Evolutionary conservation across 2,797 vertebrate species (phyloP).

Genomic region (Oophaga sylvatica): DNA sequence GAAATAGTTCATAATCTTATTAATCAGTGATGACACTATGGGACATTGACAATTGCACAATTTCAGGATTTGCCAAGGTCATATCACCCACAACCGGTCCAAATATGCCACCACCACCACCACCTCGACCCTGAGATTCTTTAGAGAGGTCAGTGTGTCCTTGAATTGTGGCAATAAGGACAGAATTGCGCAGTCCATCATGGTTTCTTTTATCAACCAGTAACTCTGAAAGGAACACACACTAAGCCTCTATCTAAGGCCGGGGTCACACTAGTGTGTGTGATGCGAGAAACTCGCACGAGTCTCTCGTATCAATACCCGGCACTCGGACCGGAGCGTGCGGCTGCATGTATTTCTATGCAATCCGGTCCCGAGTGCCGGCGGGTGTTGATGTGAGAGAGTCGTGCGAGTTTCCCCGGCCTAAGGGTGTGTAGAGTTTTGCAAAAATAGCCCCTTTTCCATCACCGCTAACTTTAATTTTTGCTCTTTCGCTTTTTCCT

Average conservation of each 20-base stretch:
- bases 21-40: neutral
- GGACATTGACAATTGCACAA: neutral
- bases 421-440: no score
- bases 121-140: neutral
- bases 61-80: neutral
- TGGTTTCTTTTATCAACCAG: neutral
- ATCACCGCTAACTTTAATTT: no score
- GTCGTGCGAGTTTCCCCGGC: no score
- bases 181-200: neutral
- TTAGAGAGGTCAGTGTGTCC: neutral
- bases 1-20: neutral
- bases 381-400: no score
- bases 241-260: neutral
- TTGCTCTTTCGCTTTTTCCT: no score
- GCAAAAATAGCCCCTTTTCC: no score
- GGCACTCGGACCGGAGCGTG: no score
- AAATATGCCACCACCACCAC: neutral
- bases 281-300: no score
- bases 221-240: neutral
- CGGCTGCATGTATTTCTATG: no score
- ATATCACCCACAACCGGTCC: neutral
- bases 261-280: no score
- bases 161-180: neutral
- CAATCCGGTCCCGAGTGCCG: no score
- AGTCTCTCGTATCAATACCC: no score